These are phyloP conservation scores for Pseudomugil gertrudae DNA, from an alignment of 2,797 vertebrate species.

Conservation along the genomic window DNA sequence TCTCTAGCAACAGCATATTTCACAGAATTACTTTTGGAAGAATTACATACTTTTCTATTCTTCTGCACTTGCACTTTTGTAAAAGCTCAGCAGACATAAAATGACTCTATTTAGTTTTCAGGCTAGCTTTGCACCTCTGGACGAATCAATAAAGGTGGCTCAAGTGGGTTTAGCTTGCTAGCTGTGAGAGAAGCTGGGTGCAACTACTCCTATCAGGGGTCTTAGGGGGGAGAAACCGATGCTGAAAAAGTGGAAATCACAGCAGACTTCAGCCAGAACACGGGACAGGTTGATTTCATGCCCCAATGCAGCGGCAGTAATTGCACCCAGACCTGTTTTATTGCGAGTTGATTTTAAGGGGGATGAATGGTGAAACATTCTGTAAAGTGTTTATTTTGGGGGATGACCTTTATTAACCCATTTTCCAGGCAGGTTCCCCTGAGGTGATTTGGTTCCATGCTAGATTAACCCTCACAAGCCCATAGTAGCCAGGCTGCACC, in stretches of 20 bases:
- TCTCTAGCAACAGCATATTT: conserved; percentile 69
- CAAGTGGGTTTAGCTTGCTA: conserved; percentile 63
- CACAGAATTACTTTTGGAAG: conserved; percentile 63
- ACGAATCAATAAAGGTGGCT: conserved; percentile 79
- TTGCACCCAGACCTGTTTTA: conserved; percentile 97
- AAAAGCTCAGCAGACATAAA: conserved; percentile 78
- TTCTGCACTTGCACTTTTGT: conserved; percentile 74
- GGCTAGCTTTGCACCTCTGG: conserved; percentile 78
- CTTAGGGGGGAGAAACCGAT: conserved; percentile 40
- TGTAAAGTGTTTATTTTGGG: conserved; percentile 99
- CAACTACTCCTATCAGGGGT: conserved; percentile 52
- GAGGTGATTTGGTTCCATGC: conserved; percentile 83
- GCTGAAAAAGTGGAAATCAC: conserved; percentile 71
- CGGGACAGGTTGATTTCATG: conserved; percentile 93
- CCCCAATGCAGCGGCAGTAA: conserved; percentile 92
- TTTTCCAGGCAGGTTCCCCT: conserved; percentile 89
- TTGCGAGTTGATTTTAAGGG: conserved; percentile 96
- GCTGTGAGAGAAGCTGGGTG: conserved; percentile 57
- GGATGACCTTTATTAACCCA: conserved; percentile 98
- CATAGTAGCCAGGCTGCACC: conserved; percentile 83
- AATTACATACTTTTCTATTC: conserved; percentile 71
- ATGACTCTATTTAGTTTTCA: conserved; percentile 74
- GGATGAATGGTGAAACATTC: conserved; percentile 94
- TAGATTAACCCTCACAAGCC: conserved; percentile 88
- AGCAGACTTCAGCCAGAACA: conserved; percentile 91